phyloP scores from a whole-genome alignment of 2,797 vertebrate genomes.

The Acestrorhynchus altus region DNA sequence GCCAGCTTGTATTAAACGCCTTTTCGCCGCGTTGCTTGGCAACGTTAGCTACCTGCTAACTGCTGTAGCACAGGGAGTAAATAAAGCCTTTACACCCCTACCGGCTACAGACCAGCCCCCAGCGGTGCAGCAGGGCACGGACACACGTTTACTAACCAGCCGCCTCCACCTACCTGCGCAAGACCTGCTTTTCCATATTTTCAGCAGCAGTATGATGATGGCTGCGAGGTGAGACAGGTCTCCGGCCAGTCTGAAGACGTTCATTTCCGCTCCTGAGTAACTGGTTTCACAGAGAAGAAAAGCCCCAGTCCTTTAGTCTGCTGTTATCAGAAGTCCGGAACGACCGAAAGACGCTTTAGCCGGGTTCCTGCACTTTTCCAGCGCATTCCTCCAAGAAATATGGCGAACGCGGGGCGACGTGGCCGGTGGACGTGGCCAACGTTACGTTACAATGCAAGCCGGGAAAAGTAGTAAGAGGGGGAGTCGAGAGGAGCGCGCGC shows the following conservation, averaged over 20 bases:
- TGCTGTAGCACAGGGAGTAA: neutral
- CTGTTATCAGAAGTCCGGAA: slow-evolving; percentile 5
- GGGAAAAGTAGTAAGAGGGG: slow-evolving; percentile 56
- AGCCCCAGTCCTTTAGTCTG: neutral
- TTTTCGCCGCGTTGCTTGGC: no score
- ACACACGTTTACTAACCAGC: neutral
- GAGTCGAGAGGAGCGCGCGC: neutral
- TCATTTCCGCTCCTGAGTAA: slow-evolving; percentile 77
- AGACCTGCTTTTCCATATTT: slow-evolving; percentile 97
- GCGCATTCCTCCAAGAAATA: slow-evolving; percentile 75
- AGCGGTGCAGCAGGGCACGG: neutral
- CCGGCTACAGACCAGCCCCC: neutral
- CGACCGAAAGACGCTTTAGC: slow-evolving; percentile 20
- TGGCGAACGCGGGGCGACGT: slow-evolving; percentile 94
- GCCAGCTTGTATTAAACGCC: no score
- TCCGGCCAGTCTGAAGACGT: slow-evolving; percentile 92
- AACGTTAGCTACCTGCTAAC: no score
- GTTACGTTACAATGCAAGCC: slow-evolving; percentile 70
- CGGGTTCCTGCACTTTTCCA: slow-evolving; percentile 52
- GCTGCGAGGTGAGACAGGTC: slow-evolving; percentile 96
- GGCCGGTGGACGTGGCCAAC: slow-evolving; percentile 90
- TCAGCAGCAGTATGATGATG: slow-evolving; percentile 96
- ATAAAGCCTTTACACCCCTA: neutral
- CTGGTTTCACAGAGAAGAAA: neutral
- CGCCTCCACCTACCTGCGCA: slow-evolving; percentile 86